phyloP scores from a whole-genome alignment of 2,797 vertebrate genomes.

The Serranus cabrilla region DNA sequence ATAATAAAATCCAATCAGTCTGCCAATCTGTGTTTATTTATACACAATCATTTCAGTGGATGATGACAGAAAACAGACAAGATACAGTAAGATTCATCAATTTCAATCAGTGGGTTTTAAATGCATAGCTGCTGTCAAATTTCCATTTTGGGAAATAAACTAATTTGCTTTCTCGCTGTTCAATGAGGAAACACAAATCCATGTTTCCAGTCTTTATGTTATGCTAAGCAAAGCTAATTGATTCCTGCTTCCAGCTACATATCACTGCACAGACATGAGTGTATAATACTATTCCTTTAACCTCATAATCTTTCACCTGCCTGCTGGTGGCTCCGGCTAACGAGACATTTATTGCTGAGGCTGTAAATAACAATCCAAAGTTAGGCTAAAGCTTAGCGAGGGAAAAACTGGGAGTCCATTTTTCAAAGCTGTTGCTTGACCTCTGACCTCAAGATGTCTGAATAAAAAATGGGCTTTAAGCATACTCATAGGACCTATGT shows the following conservation, averaged over 20 bases:
- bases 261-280: background rate
- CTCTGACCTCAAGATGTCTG: too few relatives aligned
- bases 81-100: background rate
- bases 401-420: too few relatives aligned
- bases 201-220: background rate
- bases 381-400: too few relatives aligned
- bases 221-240: too few relatives aligned
- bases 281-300: background rate
- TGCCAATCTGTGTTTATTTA: conserved; percentile 6
- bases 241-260: background rate
- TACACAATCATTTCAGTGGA: background rate
- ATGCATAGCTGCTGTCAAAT: background rate
- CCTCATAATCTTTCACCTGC: too few relatives aligned
- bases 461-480: too few relatives aligned
- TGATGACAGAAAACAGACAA: background rate
- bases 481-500: too few relatives aligned
- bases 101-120: background rate
- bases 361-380: too few relatives aligned
- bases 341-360: too few relatives aligned
- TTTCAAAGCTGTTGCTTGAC: too few relatives aligned
- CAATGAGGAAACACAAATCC: background rate
- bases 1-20: background rate
- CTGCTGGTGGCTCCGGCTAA: too few relatives aligned
- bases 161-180: background rate
- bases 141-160: background rate